Conservation (phyloP, 23 tunicate genomes). For the Ascidia mentula region DNA sequence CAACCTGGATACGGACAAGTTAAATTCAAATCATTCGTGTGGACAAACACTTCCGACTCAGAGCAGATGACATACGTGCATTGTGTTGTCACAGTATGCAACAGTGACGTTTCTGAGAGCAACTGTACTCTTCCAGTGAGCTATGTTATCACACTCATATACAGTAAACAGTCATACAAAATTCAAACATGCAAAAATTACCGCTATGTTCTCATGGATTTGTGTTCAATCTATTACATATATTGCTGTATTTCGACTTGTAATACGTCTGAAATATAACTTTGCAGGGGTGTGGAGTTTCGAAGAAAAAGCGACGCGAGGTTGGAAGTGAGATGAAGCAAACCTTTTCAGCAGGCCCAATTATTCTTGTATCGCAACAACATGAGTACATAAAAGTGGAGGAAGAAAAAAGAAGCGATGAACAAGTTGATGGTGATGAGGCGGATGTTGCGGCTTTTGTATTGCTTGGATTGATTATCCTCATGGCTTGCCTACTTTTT, state of each 20-base stretch:
- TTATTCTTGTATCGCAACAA: background rate
- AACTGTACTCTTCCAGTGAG: background rate
- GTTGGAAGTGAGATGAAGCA: background rate
- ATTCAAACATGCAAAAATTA: too few relatives aligned
- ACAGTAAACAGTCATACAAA: too few relatives aligned
- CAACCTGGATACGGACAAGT: background rate
- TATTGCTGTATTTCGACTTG: too few relatives aligned
- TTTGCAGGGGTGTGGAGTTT: background rate
- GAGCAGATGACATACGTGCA: conserved; percentile 6
- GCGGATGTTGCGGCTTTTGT: background rate
- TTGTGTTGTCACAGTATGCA: background rate
- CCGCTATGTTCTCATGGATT: too few relatives aligned
- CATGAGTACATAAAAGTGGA: too few relatives aligned
- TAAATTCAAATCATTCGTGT: conserved; percentile 1
- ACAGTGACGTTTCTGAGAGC: conserved; percentile 7
- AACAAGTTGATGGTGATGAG: background rate
- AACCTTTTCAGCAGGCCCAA: background rate
- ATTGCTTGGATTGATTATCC: background rate
- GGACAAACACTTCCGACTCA: background rate
- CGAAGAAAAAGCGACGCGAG: background rate
- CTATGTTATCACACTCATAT: too few relatives aligned
- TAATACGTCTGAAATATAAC: background rate
- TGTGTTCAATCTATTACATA: too few relatives aligned
- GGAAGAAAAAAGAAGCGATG: too few relatives aligned
- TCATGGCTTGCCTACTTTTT: too few relatives aligned